Base-by-base conservation (phyloP, 2,888 invertebrate species). In the Andrena haemorrhoa region DNA sequence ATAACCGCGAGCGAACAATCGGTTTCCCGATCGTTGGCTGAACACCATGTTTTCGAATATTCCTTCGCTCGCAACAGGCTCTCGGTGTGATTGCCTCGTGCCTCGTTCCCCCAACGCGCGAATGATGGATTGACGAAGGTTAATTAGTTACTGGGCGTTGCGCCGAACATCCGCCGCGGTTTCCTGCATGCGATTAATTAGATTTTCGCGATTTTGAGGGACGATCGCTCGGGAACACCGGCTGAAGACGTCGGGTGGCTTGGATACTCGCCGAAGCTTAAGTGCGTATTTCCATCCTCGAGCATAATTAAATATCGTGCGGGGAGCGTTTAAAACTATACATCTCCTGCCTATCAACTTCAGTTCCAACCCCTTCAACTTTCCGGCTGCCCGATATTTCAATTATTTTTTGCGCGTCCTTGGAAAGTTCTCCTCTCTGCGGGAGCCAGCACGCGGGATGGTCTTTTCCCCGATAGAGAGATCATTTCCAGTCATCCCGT, bases 101-200 rank as follows among this genome's bases (percentile, higher is more conserved):
- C 35, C 33, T 53, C 75, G 63, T 49, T 12, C 74, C 10, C 71
- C 35, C 82, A 63, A 75, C 75, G 71, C n/a, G 41, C 80, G 80
- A 79, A 83, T 83, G 82, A 83, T 83, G 82, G 82, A 83, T 83
- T 72, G 80, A 66, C 82, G 80, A 76, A 80, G 82, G 82, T 83
- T 83, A 83, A 83, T 83, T 83, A 83, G 76, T 76, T 83, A 74
- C 73, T 63, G 76, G 73, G 70, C 69, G 76, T 83, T 83, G 60
- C 82, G 71, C 56, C 76, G 73, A 73, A 73, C 82, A 83, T 83
- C 82, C 82, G 80, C 82, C 76, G 69, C 82, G 80, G 82, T 76
- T 83, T 83, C 80, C 82, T 83, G 82, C 76, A 80, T 73, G 66
- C 80, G 80, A 83, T 83, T 83, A 80, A 83, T 83, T 83, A 83